Evolutionary conservation across 2,888 invertebrate species (phyloP), one percentile per base, ranked within the genome.

Genomic region (Psylliodes chrysocephalus): DNA sequence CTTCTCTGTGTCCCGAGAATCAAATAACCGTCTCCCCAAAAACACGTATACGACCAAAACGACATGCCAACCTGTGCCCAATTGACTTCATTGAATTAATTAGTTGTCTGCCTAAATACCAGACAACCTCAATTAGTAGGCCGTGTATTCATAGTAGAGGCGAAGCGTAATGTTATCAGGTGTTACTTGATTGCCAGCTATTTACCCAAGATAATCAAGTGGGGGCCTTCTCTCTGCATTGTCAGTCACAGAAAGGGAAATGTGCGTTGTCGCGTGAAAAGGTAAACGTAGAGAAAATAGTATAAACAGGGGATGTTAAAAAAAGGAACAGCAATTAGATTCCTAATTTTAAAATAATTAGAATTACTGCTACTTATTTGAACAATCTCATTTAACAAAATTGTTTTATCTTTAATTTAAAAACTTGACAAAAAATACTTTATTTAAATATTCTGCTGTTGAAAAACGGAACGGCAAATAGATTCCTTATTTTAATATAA

Each of bases 121-220:
- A 57, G 33, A 46, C 56, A 57, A 57, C 33, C 47, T 35, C 56
- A 57, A 57, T 57, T 57, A 46, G 56, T 46, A 57, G 56, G 35
- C 33, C 47, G 22, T 57, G 47, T 57, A 47, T 47, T 47, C 47
- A 57, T 57, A 30, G 22, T 35, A 15, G 22, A 1, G 35, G 22
- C 22, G 35, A 57, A 56, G 46, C 55, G 44, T 56, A 46, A 56
- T 57, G 56, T 33, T 47, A 57, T 46, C 56, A 47, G 56, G 47
- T 57, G 56, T 56, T 56, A 44, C 30, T 56, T 56, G 56, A 56
- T 56, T 56, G 56, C 35, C 46, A 25, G 18, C 56, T 56, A 47
- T 57, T 47, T 47, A 47, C 35, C 56, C 56, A 35, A 47, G 35
- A 47, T 47, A 57, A 57, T 57, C 47, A 47, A 56, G 38, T 47